phyloP scores from a whole-genome alignment of 2,888 invertebrate species.

The Magallana nippona region DNA sequence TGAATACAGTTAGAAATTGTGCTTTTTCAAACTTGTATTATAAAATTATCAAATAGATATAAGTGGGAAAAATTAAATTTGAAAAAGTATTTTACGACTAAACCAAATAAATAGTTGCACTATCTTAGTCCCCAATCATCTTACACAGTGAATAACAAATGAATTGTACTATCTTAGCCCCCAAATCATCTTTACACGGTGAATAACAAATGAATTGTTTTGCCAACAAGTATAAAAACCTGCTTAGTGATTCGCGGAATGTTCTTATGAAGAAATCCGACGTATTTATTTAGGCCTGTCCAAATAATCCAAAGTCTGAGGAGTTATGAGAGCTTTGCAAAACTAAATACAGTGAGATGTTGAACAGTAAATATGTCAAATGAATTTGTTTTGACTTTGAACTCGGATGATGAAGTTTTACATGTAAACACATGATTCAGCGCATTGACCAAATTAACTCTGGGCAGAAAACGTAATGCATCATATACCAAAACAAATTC shows the following conservation, averaged over 20 bases:
- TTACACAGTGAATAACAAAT: neutral
- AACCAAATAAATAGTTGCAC: too few relatives aligned
- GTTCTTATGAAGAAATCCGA: neutral
- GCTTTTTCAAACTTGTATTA: too few relatives aligned
- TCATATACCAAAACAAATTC: neutral
- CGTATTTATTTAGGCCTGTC: conserved; percentile 21
- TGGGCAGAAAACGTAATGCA: neutral
- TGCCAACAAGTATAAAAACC: neutral
- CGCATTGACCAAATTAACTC: neutral
- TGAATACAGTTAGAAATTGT: too few relatives aligned
- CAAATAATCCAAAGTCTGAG: conserved; percentile 14
- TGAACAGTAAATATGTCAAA: conserved; percentile 1
- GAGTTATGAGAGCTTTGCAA: neutral
- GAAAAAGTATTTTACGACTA: too few relatives aligned
- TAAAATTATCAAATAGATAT: too few relatives aligned
- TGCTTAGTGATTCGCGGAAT: neutral
- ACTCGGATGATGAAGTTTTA: neutral
- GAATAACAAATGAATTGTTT: neutral
- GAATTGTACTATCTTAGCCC: too few relatives aligned
- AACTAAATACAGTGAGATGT: neutral
- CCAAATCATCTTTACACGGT: too few relatives aligned
- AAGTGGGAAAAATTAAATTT: too few relatives aligned
- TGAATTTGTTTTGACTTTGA: neutral
- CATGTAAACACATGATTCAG: neutral
- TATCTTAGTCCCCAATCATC: too few relatives aligned